phyloP scores from a whole-genome alignment of 2,888 invertebrate genomes.

The Parthenolecanium corni region DNA sequence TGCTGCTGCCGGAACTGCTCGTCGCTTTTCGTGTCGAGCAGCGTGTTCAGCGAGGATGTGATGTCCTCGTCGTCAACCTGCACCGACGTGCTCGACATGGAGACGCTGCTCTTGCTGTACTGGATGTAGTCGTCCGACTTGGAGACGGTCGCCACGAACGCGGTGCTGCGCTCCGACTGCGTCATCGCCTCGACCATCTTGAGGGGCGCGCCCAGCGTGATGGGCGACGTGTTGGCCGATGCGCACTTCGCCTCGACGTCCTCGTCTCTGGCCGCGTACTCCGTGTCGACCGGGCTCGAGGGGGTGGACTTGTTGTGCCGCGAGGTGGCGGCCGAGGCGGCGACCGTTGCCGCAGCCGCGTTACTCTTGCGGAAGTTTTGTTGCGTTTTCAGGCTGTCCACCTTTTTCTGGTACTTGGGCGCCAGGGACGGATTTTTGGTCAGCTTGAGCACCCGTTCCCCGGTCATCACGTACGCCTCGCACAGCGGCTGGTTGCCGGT shows the following conservation, averaged over 20 bases:
- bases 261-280: conserved; percentile 7
- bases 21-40: conserved; percentile 54
- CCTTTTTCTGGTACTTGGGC: conserved; percentile 49
- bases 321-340: background rate
- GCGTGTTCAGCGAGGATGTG: conserved; percentile 82
- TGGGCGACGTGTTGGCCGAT: conserved; percentile 30
- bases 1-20: conserved; percentile 42
- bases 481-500: conserved; percentile 47
- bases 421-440: conserved; percentile 59
- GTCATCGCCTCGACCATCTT: background rate
- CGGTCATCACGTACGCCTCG: conserved; percentile 96
- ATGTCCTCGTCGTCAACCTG: conserved; percentile 89
- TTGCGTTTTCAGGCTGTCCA: conserved; percentile 38
- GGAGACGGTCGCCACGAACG: conserved; percentile 54
- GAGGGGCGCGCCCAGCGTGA: background rate
- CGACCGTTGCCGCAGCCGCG: background rate
- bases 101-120: conserved; percentile 34
- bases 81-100: conserved; percentile 58
- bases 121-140: conserved; percentile 86
- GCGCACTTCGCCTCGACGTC: conserved; percentile 25
- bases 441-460: conserved; percentile 86
- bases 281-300: conserved; percentile 31
- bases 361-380: background rate
- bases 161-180: conserved; percentile 35
- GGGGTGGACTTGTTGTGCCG: conserved; percentile 25